Evolutionary conservation across 2,797 vertebrate genomes (phyloP).

Genomic region (Oreochromis mossambicus): DNA sequence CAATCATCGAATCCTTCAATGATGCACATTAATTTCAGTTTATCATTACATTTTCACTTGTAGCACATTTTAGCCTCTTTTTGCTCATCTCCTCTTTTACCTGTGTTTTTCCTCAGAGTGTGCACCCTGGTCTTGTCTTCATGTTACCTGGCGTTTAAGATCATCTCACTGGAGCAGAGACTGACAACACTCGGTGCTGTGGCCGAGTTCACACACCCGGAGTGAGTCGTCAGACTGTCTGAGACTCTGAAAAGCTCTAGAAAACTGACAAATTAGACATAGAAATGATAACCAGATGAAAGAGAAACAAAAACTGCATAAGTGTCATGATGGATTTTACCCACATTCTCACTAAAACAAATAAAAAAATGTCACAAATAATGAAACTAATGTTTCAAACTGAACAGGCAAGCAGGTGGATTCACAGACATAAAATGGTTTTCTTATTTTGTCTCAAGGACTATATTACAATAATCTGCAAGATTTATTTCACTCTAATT

Average conservation of each 20-base stretch:
- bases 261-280: neutral
- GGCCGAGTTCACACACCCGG: conserved; percentile 69
- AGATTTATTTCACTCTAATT: too few species aligned
- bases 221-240: conserved; percentile 71
- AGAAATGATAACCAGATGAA: neutral
- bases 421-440: accelerated
- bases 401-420: neutral
- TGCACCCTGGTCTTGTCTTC: conserved; percentile 86
- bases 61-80: accelerated
- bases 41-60: neutral
- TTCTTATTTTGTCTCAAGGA: neutral
- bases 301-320: neutral
- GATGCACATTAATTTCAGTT: neutral
- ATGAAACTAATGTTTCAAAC: neutral
- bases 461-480: neutral
- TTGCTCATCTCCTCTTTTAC: neutral
- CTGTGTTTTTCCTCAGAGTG: conserved; percentile 72
- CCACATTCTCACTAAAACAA: neutral
- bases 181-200: conserved; percentile 78
- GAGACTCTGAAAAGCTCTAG: neutral
- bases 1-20: neutral
- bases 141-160: conserved; percentile 90
- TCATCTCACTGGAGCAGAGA: conserved; percentile 83
- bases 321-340: accelerated
- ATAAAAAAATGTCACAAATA: neutral